Evolutionary conservation across 2,797 vertebrate genomes (phyloP).

Genomic region (Australoheros facetus): DNA sequence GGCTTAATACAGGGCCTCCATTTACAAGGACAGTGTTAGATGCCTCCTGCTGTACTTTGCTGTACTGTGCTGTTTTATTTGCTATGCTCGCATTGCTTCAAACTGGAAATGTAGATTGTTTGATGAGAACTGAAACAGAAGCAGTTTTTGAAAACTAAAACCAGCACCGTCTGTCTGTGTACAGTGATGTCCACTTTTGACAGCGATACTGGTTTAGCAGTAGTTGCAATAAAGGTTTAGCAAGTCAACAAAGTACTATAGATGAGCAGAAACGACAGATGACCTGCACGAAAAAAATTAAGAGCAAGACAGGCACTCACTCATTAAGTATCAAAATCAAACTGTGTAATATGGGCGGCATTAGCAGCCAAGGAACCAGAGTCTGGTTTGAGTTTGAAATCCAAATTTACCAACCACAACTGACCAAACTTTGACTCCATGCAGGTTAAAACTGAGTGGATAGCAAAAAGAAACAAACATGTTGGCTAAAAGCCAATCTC

Average conservation of each 20-base stretch:
- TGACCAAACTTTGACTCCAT: background rate
- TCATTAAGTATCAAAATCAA: background rate
- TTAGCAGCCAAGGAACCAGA: background rate
- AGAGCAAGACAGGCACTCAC: background rate
- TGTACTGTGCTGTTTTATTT: background rate
- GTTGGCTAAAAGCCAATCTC: background rate
- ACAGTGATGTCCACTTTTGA: background rate
- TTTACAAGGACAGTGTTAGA: background rate
- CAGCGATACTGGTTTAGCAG: background rate
- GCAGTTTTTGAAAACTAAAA: background rate
- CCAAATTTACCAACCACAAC: background rate
- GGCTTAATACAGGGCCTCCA: background rate
- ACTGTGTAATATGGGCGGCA: background rate
- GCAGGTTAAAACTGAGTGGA: background rate
- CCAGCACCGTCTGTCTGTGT: background rate
- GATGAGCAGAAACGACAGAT: background rate
- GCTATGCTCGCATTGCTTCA: background rate
- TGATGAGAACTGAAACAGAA: background rate
- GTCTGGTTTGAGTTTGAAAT: background rate
- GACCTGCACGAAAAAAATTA: background rate
- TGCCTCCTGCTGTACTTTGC: background rate
- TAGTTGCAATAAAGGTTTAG: background rate
- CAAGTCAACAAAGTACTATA: background rate
- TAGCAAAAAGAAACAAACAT: fast-evolving
- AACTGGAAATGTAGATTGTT: background rate